Percentiles rank a stretch among this genome's conserved stretches.
These are phyloP conservation scores for Macaria notata DNA, from an alignment of 2,888 invertebrate species.

Conservation along the genomic window DNA sequence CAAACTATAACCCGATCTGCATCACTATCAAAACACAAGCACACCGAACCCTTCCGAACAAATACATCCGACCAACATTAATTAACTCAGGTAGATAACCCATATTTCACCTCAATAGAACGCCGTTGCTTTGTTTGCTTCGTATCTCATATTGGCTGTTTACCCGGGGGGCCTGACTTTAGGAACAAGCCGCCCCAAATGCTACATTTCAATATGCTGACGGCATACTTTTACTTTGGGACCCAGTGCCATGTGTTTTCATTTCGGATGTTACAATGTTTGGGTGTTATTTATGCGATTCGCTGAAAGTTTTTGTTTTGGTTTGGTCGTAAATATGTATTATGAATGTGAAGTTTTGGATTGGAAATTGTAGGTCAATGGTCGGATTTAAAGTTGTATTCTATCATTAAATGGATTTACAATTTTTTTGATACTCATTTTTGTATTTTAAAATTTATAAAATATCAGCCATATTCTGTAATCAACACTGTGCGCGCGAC, in stretches of 20 bases:
- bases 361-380: neutral
- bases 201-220: slow-evolving; percentile 76
- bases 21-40: neutral
- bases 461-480: too few relatives aligned
- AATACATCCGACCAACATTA: slow-evolving; percentile 17
- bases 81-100: slow-evolving; percentile 24
- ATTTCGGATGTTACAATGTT: slow-evolving; percentile 6
- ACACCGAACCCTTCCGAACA: slow-evolving; percentile 10
- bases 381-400: too few relatives aligned
- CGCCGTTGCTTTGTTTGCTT: slow-evolving; percentile 21
- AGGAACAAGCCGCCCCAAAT: slow-evolving; percentile 64
- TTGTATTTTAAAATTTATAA: too few relatives aligned
- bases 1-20: neutral
- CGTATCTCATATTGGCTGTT: slow-evolving; percentile 34
- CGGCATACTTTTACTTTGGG: slow-evolving; percentile 43
- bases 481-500: too few relatives aligned
- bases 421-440: too few relatives aligned
- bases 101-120: slow-evolving; percentile 22
- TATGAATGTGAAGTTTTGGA: neutral
- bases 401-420: too few relatives aligned
- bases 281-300: slow-evolving; percentile 14
- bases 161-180: slow-evolving; percentile 40
- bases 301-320: slow-evolving; percentile 16
- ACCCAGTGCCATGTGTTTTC: slow-evolving; percentile 24
- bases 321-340: slow-evolving; percentile 13